Conservation (phyloP, 2,888 invertebrate species). For the Drosophila recens region DNA sequence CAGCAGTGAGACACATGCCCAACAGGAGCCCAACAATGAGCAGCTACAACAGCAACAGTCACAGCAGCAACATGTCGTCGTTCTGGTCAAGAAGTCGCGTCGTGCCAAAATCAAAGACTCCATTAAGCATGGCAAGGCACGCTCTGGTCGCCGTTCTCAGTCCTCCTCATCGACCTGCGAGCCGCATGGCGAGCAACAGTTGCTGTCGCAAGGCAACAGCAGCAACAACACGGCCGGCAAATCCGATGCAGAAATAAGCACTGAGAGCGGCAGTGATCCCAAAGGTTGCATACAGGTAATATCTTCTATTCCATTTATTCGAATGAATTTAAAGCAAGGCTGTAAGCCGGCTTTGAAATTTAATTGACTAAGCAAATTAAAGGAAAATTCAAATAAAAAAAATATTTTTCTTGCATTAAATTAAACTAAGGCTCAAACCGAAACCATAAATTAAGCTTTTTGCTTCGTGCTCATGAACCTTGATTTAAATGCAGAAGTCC, state of each 20-base stretch:
- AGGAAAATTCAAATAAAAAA: too few relatives aligned
- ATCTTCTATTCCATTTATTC: background rate
- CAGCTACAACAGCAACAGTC: conserved; percentile 26
- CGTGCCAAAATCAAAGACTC: conserved; percentile 86
- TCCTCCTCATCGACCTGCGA: conserved; percentile 67
- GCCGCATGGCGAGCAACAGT: conserved; percentile 71
- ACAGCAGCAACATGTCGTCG: conserved; percentile 68
- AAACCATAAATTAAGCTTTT: too few relatives aligned
- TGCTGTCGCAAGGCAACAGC: conserved; percentile 56
- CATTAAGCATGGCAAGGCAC: conserved; percentile 85
- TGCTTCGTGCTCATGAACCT: too few relatives aligned
- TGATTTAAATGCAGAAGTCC: too few relatives aligned
- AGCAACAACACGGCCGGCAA: conserved; percentile 52
- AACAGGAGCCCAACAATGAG: conserved; percentile 86
- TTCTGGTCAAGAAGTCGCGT: conserved; percentile 84
- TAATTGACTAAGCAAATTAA: too few relatives aligned
- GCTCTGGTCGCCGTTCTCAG: conserved; percentile 84
- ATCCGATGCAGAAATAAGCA: conserved; percentile 70
- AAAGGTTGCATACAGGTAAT: conserved; percentile 67
- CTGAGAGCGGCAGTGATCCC: conserved; percentile 75
- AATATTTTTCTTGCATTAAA: too few relatives aligned
- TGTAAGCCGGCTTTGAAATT: too few relatives aligned
- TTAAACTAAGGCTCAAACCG: too few relatives aligned
- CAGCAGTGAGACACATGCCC: conserved; percentile 93
- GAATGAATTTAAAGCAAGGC: background rate